A percentile compares a stretch with the other conserved stretches of the same genome.
Evolutionary conservation across 2,113 vertebrate genomes (phyloP).

Genomic region (Psephotus haematonotus): DNA sequence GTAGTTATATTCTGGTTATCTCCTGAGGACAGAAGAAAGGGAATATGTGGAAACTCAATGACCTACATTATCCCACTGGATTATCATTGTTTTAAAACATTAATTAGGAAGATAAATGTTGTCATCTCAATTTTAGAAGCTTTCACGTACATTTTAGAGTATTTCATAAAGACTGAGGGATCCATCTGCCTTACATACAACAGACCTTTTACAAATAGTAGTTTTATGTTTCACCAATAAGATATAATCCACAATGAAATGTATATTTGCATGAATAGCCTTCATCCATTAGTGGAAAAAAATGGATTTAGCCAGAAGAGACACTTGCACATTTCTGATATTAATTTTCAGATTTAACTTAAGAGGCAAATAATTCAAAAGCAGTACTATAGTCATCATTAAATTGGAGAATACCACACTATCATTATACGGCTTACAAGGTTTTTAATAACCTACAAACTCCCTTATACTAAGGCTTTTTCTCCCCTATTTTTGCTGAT

Average conservation of each 20-base stretch:
- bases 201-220: not conserved
- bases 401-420: not conserved
- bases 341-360: constrained; percentile 12
- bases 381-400: not conserved
- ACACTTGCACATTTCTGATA: not conserved
- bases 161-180: constrained; percentile 1
- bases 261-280: not conserved
- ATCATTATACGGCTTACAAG: not conserved
- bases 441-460: not conserved
- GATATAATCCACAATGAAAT: constrained; percentile 23
- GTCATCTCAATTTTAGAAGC: not conserved
- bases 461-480: not conserved
- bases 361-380: constrained; percentile 24
- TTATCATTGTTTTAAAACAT: not conserved
- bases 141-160: not conserved
- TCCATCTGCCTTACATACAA: not conserved
- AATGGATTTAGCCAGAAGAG: constrained; percentile 1
- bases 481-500: not conserved
- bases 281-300: not conserved
- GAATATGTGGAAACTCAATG: not conserved
- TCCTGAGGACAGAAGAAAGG: not conserved
- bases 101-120: constrained; percentile 7
- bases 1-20: not conserved
- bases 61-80: not conserved
- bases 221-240: not conserved